Base-by-base conservation (phyloP, 2,113 vertebrate genomes). In the Xenopus laevis region DNA sequence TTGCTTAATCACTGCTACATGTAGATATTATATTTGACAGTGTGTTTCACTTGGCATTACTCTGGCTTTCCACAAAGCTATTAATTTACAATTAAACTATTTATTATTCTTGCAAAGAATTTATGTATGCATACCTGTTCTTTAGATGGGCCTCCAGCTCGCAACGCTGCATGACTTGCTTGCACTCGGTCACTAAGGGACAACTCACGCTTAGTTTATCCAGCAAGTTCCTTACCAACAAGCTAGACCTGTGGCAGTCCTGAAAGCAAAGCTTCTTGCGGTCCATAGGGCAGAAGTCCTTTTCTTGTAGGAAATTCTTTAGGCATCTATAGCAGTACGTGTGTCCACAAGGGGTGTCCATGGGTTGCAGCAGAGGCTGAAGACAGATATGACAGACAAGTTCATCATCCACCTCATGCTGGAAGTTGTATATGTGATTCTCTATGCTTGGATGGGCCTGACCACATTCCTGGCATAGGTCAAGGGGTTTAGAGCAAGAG, bases 271-370 rank as follows among this genome's bases (percentile, higher is more conserved):
- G 88, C 65, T 91, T 88, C 78, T 92, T 93, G 30, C 95, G 88
- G 78, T 97, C 95, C 86, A 96, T 93, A 0, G 95, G 95, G 71
- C 95, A 97, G 59, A 97, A 97, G 89, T 79, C 93, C 67, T 94
- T 92, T 70, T 96, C 94, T 63, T 92, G 92, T 85, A 97, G 88
- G 82, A 97, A 97, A 89, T 83, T 96, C 69, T 94, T 92, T 0
- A 97, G 88, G 83, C 95, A 97, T 68, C 88, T 88, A 78, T 89
- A 94, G 83, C 94, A 97, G 76, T 96, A 96, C 0, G 94, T 97
- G 80, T 97, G 95, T 0, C 94, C 95, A 2, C 95, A 97, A 0
- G 95, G 95, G 0, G 95, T 97, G 86, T 97, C 95, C 93, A 96
- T 94, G 0, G 95, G 95, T 68, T 86, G 90, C 70, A 96, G 88